These are phyloP conservation scores for Misgurnus mizolepis DNA, from an alignment of 2,113 vertebrate genomes.

Conservation along the genomic window DNA sequence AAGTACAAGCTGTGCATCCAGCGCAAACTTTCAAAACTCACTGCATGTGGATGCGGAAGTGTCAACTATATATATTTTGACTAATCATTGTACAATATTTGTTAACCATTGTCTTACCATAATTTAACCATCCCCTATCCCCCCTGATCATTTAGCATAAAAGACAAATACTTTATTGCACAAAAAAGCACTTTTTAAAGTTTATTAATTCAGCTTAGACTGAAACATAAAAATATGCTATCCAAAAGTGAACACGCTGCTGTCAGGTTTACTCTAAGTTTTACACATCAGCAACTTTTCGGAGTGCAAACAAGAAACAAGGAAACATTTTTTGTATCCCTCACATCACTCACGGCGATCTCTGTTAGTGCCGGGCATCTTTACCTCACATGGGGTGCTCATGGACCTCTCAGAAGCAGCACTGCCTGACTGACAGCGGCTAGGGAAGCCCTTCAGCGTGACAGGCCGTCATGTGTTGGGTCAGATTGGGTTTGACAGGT, in stretches of 20 bases:
- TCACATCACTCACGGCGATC: neutral
- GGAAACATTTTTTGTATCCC: neutral
- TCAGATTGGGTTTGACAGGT: slow-evolving; percentile 70
- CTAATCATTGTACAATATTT: too few relatives aligned
- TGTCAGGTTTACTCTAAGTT: neutral
- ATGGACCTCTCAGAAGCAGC: neutral
- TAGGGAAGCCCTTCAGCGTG: slow-evolving; percentile 59
- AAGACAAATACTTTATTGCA: too few relatives aligned
- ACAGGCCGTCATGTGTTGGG: slow-evolving; percentile 63
- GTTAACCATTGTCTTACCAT: too few relatives aligned
- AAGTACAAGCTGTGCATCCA: neutral
- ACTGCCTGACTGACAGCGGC: slow-evolving; percentile 53
- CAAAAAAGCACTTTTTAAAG: too few relatives aligned
- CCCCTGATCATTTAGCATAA: too few relatives aligned
- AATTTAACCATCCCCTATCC: too few relatives aligned
- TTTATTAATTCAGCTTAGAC: too few relatives aligned
- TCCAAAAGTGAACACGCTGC: neutral
- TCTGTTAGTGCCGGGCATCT: neutral
- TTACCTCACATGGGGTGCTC: neutral
- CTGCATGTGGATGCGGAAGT: neutral
- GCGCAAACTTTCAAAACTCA: too few relatives aligned
- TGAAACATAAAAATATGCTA: too few relatives aligned
- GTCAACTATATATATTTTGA: too few relatives aligned
- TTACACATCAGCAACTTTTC: slow-evolving; percentile 30
- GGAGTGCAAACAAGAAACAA: neutral